Percentiles rank a stretch among this genome's conserved stretches.
These are phyloP conservation scores for Meteorus cinctellus DNA, from an alignment of 2,888 invertebrate genomes.

Conservation along the genomic window DNA sequence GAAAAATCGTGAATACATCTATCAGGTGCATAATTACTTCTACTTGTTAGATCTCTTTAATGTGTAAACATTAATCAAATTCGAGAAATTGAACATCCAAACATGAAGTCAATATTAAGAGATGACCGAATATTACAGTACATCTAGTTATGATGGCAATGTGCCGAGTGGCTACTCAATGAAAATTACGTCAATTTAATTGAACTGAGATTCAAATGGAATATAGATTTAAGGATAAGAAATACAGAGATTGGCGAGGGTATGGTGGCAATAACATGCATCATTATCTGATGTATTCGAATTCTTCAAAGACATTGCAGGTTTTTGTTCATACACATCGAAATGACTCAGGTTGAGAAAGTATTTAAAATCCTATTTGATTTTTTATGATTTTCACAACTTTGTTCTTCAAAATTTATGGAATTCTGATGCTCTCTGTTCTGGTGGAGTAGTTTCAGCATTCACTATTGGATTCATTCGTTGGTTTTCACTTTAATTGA, in stretches of 20 bases:
- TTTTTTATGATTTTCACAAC: not conserved
- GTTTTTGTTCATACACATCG: slow-evolving; percentile 59
- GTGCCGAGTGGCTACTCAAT: not conserved
- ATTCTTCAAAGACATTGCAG: not conserved
- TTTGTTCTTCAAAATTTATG: too few species aligned
- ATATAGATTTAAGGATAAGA: not conserved
- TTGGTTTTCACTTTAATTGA: too few species aligned
- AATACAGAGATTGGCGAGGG: not conserved
- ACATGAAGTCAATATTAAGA: not conserved
- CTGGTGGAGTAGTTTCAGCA: too few species aligned
- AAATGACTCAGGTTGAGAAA: slow-evolving; percentile 46
- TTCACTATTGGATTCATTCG: too few species aligned
- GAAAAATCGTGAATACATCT: not conserved
- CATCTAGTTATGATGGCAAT: not conserved
- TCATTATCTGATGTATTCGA: too few species aligned
- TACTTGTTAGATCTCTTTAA: not conserved
- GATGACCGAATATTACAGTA: not conserved
- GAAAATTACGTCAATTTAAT: not conserved
- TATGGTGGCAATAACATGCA: too few species aligned
- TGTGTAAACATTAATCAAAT: not conserved
- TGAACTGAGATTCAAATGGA: not conserved
- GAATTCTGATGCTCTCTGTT: too few species aligned
- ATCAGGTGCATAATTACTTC: not conserved
- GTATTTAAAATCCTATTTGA: not conserved
- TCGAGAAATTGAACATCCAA: not conserved